Percentiles rank a stretch among this genome's conserved stretches.
These are phyloP conservation scores for Aporophyla nigra DNA, from an alignment of 2,888 invertebrate genomes.

Conservation along the genomic window DNA sequence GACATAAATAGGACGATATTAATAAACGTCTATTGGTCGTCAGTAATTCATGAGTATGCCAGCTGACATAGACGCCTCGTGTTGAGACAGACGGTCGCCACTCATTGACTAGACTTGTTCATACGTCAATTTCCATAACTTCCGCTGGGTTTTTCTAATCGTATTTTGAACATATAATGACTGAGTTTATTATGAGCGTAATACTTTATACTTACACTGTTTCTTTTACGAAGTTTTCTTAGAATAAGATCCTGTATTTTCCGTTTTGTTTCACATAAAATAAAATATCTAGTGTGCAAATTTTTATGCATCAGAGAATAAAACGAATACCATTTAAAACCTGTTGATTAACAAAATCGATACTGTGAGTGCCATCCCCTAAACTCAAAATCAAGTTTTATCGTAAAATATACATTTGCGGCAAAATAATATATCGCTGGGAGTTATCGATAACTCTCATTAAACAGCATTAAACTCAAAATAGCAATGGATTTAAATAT, in stretches of 20 bases:
- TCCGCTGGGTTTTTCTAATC: slow-evolving; percentile 44
- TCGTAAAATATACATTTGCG: slow-evolving; percentile 6
- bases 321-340: slow-evolving; percentile 6
- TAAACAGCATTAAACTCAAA: slow-evolving; percentile 28
- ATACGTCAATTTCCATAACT: slow-evolving; percentile 41
- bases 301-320: neutral
- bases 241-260: neutral
- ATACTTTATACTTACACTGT: neutral
- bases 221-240: neutral
- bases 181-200: slow-evolving; percentile 1
- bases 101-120: slow-evolving; percentile 42
- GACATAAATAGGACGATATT: slow-evolving; percentile 59
- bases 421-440: slow-evolving; percentile 34
- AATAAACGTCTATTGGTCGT: slow-evolving; percentile 58
- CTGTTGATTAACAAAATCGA: slow-evolving; percentile 19
- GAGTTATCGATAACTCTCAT: slow-evolving; percentile 48
- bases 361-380: neutral
- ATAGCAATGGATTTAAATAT: slow-evolving; percentile 13
- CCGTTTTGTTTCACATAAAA: too few species aligned
- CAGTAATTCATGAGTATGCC: slow-evolving; percentile 58
- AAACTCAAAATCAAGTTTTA: neutral
- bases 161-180: slow-evolving; percentile 13
- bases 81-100: slow-evolving; percentile 54
- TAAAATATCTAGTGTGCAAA: neutral
- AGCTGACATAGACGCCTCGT: slow-evolving; percentile 45